Conservation (phyloP, 37 sponge, comb jelly and placozoan species). For the Petrosia ficiformis region DNA sequence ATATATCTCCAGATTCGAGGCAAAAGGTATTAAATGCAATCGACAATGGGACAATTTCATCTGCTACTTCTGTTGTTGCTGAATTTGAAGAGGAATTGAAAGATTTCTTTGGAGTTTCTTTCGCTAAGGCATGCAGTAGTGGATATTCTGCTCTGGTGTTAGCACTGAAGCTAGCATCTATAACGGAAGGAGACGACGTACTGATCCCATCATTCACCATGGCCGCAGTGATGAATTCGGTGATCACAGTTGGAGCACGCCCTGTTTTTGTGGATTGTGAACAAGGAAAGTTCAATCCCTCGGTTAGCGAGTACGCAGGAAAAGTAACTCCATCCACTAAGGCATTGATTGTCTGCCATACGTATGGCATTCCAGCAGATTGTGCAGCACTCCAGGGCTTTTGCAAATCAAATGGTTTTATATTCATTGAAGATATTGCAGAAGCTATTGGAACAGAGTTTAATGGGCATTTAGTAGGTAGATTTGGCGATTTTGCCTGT, state of each 20-base stretch:
- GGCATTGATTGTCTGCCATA: slow-evolving; percentile 55
- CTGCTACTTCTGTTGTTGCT: slow-evolving; percentile 35
- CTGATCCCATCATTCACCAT: slow-evolving; percentile 56
- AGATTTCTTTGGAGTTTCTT: slow-evolving; percentile 9
- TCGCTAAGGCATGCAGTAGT: slow-evolving; percentile 56
- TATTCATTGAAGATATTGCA: slow-evolving; percentile 61
- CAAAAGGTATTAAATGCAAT: slow-evolving; percentile 38
- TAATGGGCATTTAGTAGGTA: slow-evolving; percentile 22
- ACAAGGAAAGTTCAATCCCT: slow-evolving; percentile 43
- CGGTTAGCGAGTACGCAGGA: slow-evolving; percentile 25
- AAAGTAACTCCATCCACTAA: slow-evolving; percentile 6
- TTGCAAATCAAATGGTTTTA: slow-evolving; percentile 5
- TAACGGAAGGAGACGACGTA: slow-evolving; percentile 50
- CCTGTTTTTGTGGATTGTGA: slow-evolving; percentile 62
- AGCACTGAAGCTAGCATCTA: slow-evolving; percentile 20
- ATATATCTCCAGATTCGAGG: slow-evolving; percentile 32
- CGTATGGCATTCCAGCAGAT: slow-evolving; percentile 63
- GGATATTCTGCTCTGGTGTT: slow-evolving; percentile 57
- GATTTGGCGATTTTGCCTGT: slow-evolving; percentile 50
- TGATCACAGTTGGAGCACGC: slow-evolving; percentile 32
- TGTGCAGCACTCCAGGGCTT: background rate
- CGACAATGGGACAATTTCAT: slow-evolving; percentile 40
- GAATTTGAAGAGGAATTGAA: slow-evolving; percentile 40
- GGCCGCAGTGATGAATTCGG: slow-evolving; percentile 49
- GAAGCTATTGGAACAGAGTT: slow-evolving; percentile 56